Evolutionary conservation across 2,888 invertebrate species (phyloP).

Genomic region (Macrophya annulata): DNA sequence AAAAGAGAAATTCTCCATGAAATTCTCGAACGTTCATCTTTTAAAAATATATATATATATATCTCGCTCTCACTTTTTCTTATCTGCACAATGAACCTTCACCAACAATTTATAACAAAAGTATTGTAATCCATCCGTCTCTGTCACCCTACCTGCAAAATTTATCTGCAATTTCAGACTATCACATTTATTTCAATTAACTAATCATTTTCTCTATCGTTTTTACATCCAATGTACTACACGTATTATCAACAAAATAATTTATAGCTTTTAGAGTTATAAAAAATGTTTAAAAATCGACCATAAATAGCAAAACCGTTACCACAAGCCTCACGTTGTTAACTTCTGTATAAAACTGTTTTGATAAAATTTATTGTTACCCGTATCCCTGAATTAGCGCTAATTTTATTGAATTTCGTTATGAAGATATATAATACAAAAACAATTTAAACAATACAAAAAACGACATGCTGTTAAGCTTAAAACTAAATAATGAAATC

Average conservation of each 20-base stretch:
- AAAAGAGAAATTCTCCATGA: neutral
- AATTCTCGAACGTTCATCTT: neutral
- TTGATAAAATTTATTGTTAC: neutral
- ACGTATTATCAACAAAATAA: neutral
- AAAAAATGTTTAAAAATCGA: neutral
- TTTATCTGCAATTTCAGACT: slow-evolving; percentile 33
- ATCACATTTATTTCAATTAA: neutral
- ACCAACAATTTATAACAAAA: slow-evolving; percentile 48
- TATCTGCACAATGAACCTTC: slow-evolving; percentile 43
- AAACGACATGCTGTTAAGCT: neutral
- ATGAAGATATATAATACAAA: neutral
- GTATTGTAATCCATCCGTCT: slow-evolving; percentile 9
- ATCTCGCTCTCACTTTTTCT: neutral
- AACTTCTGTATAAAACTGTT: neutral
- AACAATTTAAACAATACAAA: neutral
- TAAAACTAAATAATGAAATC: neutral
- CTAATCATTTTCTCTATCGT: neutral
- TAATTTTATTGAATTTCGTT: neutral
- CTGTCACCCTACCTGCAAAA: slow-evolving; percentile 32
- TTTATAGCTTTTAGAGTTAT: neutral
- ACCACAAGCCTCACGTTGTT: neutral
- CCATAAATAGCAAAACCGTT: neutral
- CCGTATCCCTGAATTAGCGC: neutral
- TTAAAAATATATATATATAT: neutral
- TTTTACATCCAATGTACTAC: neutral